phyloP scores from a whole-genome alignment of 2,888 invertebrate genomes.

The Eutolmus rufibarbis region DNA sequence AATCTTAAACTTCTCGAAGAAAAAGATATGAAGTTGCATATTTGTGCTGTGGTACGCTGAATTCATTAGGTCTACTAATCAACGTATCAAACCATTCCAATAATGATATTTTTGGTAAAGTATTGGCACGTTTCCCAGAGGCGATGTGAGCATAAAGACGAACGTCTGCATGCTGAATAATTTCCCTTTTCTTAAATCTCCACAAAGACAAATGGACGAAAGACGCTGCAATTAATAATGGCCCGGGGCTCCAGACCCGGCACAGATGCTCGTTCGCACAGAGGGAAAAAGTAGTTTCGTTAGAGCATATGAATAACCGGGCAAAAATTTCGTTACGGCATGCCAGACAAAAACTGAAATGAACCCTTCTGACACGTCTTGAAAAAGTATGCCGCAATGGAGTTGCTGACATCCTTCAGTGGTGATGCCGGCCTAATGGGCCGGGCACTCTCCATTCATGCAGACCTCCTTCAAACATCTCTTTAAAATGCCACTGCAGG shows the following conservation, averaged over 20 bases:
- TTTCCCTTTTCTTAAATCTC: neutral
- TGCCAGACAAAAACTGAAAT: conserved; percentile 3
- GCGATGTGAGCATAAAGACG: neutral
- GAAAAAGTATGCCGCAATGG: conserved; percentile 32
- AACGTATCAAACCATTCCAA: neutral
- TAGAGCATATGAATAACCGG: conserved; percentile 1
- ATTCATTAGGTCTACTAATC: neutral
- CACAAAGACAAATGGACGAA: neutral
- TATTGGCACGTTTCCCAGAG: neutral
- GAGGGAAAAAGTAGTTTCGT: neutral
- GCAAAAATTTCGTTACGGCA: neutral
- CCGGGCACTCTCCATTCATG: neutral
- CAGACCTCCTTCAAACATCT: conserved; percentile 33
- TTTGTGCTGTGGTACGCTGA: too few relatives aligned
- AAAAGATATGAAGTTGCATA: too few relatives aligned
- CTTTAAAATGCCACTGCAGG: conserved; percentile 34
- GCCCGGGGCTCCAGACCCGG: neutral
- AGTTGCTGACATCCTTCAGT: conserved; percentile 18
- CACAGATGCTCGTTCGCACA: neutral
- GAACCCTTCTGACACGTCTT: conserved; percentile 2
- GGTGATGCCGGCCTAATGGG: neutral
- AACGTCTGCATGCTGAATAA: neutral
- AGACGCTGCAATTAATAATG: neutral
- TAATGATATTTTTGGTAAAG: neutral
- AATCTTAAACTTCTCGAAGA: too few relatives aligned